These are phyloP conservation scores for Sabellastarte sp. DNA, from an alignment of 2,888 invertebrate genomes.

Conservation along the genomic window DNA sequence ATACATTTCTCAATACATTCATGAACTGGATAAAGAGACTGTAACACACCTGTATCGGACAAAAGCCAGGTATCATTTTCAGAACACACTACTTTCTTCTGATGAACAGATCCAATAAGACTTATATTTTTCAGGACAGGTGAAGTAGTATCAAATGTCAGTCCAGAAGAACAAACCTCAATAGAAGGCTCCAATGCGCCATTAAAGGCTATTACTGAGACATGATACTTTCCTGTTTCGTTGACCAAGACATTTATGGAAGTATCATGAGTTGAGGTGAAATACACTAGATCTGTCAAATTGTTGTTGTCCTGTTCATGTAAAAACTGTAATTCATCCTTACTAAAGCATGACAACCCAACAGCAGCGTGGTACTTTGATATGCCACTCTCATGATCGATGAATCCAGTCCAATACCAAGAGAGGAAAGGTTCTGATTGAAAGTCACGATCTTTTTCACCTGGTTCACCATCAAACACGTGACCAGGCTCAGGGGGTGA, in stretches of 20 bases:
- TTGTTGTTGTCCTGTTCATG: not conserved
- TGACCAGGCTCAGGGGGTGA: not conserved
- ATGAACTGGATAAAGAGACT: not conserved
- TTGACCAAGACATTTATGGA: not conserved
- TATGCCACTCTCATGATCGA: constrained; percentile 3
- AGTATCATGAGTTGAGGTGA: not conserved
- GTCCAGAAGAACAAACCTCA: not conserved
- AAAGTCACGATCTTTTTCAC: not conserved
- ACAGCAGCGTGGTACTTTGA: not conserved
- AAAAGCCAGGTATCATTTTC: too few species aligned
- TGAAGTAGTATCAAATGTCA: not conserved
- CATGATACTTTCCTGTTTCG: not conserved
- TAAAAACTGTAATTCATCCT: not conserved
- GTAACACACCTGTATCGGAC: not conserved
- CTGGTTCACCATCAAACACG: not conserved
- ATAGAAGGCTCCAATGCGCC: constrained; percentile 1
- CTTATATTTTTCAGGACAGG: too few species aligned
- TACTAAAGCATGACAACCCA: not conserved
- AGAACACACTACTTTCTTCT: too few species aligned
- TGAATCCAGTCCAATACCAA: constrained; percentile 2
- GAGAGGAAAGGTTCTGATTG: not conserved
- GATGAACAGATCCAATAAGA: too few species aligned
- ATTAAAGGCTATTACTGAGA: constrained; percentile 3
- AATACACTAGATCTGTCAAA: not conserved
- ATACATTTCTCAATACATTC: not conserved